Conservation (phyloP, 2,888 invertebrate species). For the Cantharis rufa region DNA sequence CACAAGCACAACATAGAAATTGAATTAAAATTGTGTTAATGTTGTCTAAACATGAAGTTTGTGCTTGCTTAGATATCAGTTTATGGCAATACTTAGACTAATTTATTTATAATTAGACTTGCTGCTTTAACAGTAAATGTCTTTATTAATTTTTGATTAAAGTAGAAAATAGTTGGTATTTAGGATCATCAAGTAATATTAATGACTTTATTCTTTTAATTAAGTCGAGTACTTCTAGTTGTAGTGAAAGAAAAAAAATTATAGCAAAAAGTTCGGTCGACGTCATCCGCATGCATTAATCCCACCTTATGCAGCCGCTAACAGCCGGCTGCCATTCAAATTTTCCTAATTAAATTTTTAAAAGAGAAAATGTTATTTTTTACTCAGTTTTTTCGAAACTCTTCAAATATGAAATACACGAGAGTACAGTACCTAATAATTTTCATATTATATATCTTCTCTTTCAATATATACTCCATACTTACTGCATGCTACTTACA, state of each 20-base stretch:
- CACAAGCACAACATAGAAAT: neutral
- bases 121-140: neutral
- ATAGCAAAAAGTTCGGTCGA: neutral
- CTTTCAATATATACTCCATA: neutral
- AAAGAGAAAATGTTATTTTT: neutral
- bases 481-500: slow-evolving; percentile 6
- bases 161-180: neutral
- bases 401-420: neutral
- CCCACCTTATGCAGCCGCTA: neutral
- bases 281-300: neutral
- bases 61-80: neutral
- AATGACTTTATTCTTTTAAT: neutral
- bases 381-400: neutral
- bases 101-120: neutral
- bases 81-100: neutral
- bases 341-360: neutral
- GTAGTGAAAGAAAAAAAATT: neutral
- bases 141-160: neutral
- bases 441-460: neutral
- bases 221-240: neutral
- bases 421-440: neutral
- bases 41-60: neutral
- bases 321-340: neutral
- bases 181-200: neutral
- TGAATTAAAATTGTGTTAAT: neutral